phyloP scores from a whole-genome alignment of 2,888 invertebrate species.

The Zelleria hepariella region DNA sequence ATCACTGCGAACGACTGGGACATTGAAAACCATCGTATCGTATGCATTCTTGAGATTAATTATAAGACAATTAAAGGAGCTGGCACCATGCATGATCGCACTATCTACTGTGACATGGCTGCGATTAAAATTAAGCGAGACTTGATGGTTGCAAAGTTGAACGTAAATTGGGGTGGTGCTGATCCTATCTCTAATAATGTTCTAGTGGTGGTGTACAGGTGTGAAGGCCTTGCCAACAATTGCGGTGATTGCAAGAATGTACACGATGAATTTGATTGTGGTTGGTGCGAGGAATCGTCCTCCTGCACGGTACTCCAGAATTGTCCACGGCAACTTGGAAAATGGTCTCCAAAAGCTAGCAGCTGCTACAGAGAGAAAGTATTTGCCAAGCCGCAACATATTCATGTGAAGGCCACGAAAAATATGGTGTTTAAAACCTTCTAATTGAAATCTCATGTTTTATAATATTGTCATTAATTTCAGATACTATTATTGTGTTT shows the following conservation, averaged over 20 bases:
- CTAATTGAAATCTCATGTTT: too few relatives aligned
- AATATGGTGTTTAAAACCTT: background rate
- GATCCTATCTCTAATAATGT: background rate
- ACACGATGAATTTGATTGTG: background rate
- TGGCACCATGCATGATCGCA: background rate
- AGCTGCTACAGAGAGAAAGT: background rate
- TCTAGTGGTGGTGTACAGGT: background rate
- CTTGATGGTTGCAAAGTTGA: background rate
- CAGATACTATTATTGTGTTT: too few relatives aligned
- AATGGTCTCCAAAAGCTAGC: background rate
- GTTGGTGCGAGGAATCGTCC: background rate
- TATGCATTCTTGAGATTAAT: background rate
- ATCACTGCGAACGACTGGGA: background rate
- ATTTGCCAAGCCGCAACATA: background rate
- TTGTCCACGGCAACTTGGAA: background rate
- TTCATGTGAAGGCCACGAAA: background rate
- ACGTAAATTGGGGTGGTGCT: background rate
- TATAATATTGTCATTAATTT: too few relatives aligned
- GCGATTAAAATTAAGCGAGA: background rate
- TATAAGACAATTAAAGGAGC: background rate
- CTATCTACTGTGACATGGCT: background rate
- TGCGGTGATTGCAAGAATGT: background rate
- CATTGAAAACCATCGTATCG: background rate
- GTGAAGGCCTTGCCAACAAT: background rate
- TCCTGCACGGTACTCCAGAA: background rate